Evolutionary conservation across 1,140 invertebrate genomes (phyloP).

Genomic region (Lepidurus apus): DNA sequence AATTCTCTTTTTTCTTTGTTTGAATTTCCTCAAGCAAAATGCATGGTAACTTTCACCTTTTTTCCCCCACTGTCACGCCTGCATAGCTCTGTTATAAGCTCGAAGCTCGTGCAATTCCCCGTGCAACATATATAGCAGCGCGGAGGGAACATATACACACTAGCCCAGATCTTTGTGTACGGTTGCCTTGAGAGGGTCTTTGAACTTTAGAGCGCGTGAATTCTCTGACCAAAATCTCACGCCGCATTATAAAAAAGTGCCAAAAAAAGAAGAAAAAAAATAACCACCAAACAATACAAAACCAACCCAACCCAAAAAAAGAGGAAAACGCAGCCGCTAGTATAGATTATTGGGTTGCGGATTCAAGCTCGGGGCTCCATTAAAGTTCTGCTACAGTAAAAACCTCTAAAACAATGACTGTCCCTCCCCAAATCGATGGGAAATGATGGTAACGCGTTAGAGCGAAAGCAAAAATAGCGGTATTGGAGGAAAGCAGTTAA

Average conservation of each 20-base stretch:
- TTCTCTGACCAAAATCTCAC: slow-evolving; percentile 14
- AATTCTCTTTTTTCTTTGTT: slow-evolving; percentile 29
- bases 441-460: not conserved
- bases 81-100: not conserved
- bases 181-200: slow-evolving; percentile 18
- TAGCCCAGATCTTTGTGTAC: not conserved
- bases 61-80: slow-evolving; percentile 28
- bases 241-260: not conserved
- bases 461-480: not conserved
- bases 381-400: not conserved
- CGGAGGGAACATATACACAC: not conserved
- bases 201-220: not conserved
- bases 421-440: not conserved
- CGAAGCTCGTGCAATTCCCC: too few relatives aligned
- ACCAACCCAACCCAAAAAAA: not conserved
- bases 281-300: not conserved
- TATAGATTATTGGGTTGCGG: not conserved
- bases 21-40: slow-evolving; percentile 33
- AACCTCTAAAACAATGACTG: not conserved
- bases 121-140: too few relatives aligned
- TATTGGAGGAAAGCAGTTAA: not conserved
- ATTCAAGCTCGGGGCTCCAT: not conserved
- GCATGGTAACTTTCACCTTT: slow-evolving; percentile 33
- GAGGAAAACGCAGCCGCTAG: not conserved
- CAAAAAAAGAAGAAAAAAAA: not conserved